A percentile compares a stretch with the other conserved stretches of the same genome.
These are phyloP conservation scores for Pelmatolapia mariae DNA, from an alignment of 2,113 vertebrate species.

Conservation along the genomic window DNA sequence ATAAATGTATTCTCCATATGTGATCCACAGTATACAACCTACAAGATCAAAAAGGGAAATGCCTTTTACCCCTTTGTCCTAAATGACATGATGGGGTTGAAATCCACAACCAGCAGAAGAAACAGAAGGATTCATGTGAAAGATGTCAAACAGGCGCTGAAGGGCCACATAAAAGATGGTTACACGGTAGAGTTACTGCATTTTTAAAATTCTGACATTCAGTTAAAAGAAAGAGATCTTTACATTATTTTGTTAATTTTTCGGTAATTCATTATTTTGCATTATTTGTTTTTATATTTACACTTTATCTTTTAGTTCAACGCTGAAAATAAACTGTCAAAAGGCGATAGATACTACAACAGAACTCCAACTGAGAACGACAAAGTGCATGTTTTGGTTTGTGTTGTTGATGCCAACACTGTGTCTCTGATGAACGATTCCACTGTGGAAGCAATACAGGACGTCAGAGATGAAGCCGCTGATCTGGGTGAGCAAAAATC, in stretches of 20 bases:
- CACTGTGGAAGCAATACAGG: accelerated
- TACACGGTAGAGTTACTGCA: accelerated
- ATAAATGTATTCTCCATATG: neutral
- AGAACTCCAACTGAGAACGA: neutral
- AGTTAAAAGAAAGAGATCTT: accelerated
- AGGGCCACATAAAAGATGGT: accelerated
- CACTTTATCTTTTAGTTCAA: neutral
- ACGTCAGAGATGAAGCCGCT: accelerated
- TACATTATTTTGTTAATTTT: accelerated
- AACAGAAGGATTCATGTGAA: neutral
- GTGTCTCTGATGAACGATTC: accelerated
- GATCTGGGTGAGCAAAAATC: neutral
- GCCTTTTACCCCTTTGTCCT: accelerated
- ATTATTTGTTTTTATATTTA: neutral
- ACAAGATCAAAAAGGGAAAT: accelerated
- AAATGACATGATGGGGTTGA: accelerated
- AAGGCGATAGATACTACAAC: accelerated
- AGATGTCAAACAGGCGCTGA: neutral
- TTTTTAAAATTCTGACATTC: accelerated
- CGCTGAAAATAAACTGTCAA: neutral
- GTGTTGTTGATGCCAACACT: neutral
- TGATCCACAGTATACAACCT: neutral
- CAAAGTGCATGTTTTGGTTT: neutral
- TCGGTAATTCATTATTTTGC: accelerated
- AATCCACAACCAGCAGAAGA: accelerated